These are phyloP conservation scores for Engystomops pustulosus DNA, from an alignment of 2,113 vertebrate species.

Conservation along the genomic window DNA sequence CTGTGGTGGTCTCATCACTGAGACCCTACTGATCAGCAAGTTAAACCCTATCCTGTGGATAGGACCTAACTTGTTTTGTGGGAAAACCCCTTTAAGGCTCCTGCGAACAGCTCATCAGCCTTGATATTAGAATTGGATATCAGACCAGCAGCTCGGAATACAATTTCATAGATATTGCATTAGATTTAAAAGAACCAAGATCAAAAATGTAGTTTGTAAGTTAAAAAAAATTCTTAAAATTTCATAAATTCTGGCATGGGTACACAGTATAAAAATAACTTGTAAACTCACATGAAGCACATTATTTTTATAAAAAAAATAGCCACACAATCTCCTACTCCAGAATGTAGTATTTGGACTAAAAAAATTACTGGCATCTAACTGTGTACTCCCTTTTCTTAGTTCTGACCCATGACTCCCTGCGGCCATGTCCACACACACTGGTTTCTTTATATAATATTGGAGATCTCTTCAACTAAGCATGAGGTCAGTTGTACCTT, in stretches of 20 bases:
- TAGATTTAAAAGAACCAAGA: too few species aligned
- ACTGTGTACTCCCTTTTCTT: not conserved
- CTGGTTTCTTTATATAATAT: constrained; percentile 1
- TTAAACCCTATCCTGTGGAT: too few species aligned
- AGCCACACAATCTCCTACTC: not conserved
- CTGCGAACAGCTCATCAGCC: too few species aligned
- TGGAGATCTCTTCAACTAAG: constrained; percentile 11
- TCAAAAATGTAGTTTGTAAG: not conserved
- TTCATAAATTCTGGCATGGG: not conserved
- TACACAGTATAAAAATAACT: not conserved
- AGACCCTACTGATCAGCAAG: too few species aligned
- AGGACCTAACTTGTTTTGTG: too few species aligned
- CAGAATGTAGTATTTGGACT: not conserved
- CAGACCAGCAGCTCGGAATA: too few species aligned
- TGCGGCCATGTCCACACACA: constrained; percentile 19
- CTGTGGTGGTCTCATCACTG: too few species aligned
- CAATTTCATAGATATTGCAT: too few species aligned
- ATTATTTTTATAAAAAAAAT: not conserved
- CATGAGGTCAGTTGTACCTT: too few species aligned
- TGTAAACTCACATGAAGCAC: not conserved
- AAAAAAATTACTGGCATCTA: not conserved
- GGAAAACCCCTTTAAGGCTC: too few species aligned
- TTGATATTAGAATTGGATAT: too few species aligned
- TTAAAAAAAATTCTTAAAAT: not conserved
- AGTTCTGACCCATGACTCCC: not conserved